Percentiles rank a stretch among this genome's conserved stretches.
phyloP scores from a whole-genome alignment of 1,140 invertebrate species.

The Choristoneura fumiferana region DNA sequence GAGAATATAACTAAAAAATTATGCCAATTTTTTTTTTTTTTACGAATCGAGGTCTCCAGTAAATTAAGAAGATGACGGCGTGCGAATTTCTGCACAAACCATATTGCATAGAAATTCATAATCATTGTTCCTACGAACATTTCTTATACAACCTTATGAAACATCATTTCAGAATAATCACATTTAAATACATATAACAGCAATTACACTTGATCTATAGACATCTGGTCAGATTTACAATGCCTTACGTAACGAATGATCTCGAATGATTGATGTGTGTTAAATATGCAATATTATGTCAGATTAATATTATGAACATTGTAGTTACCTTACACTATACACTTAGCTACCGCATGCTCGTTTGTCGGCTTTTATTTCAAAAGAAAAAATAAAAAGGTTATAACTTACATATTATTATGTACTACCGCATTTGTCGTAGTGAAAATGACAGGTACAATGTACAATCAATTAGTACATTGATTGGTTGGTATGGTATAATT shows the following conservation, averaged over 20 bases:
- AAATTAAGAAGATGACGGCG: not conserved
- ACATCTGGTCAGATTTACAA: conserved; percentile 13
- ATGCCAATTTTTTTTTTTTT: too few species aligned
- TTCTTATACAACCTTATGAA: not conserved
- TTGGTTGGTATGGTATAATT: too few species aligned
- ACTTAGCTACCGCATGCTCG: too few species aligned
- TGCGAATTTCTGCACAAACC: conserved; percentile 1
- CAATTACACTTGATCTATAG: conserved; percentile 12
- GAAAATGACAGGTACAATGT: too few species aligned
- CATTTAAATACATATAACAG: conserved; percentile 15
- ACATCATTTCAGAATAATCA: not conserved
- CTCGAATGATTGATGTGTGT: not conserved
- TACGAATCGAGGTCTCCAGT: too few species aligned
- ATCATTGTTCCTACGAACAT: conserved; percentile 2
- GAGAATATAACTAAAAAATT: too few species aligned
- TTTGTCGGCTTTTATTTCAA: too few species aligned
- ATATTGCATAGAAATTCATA: not conserved
- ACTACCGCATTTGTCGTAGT: too few species aligned
- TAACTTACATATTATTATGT: too few species aligned
- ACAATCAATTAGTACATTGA: too few species aligned
- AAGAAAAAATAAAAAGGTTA: too few species aligned
- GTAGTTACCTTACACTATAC: not conserved
- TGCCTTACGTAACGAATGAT: conserved; percentile 6
- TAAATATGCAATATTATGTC: not conserved
- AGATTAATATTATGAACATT: not conserved